Evolutionary conservation across 2,888 invertebrate genomes (phyloP), one percentile per base, ranked within the genome.

Genomic region (Cordilura impudica): DNA sequence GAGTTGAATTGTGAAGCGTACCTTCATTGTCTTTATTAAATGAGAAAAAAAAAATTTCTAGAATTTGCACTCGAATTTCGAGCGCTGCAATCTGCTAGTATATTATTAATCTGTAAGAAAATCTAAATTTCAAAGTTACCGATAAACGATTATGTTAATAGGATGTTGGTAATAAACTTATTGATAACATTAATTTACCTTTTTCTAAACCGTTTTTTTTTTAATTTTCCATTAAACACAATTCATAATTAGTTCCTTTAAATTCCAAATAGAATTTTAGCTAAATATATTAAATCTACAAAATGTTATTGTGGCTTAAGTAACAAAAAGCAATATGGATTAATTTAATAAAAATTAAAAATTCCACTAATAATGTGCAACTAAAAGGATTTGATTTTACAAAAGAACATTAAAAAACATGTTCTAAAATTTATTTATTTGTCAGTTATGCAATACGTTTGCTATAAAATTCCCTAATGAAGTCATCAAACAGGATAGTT

Each of bases 401-500:
- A 2, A 0, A 7, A 43, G 14, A 14, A 23, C 23, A 19, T 18
- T 16, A 2, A 12, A 12, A 39, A 39, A 39, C 3, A n/a, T 39
- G 12, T 12, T 4, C 3, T n/a, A 39, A 39, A n/a, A 39, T 1
- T 12, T 12, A 2, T n/a, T 39, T n/a, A 39, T n/a, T 39, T n/a
- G 35, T 10, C n/a, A 12, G 35, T 5, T n/a, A 19, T 18, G 5
- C 21, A 19, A 1, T 39, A 35, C 19, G 45, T 45, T 61, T 29
- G 4, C 18, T 19, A 16, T 39, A 58, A 26, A 21, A 21, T 58
- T 23, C 47, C 3, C 16, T 67, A 75, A 79, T 79, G 49, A 71
- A 79, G 61, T 56, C 74, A 79, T 79, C 75, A 79, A 75, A 75
- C 75, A 71, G 74, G 79, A 75, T 71, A 26, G 71, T 61, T 73